These are phyloP conservation scores for Oreochromis spilurus DNA, from an alignment of 2,113 vertebrate species.

Conservation along the genomic window DNA sequence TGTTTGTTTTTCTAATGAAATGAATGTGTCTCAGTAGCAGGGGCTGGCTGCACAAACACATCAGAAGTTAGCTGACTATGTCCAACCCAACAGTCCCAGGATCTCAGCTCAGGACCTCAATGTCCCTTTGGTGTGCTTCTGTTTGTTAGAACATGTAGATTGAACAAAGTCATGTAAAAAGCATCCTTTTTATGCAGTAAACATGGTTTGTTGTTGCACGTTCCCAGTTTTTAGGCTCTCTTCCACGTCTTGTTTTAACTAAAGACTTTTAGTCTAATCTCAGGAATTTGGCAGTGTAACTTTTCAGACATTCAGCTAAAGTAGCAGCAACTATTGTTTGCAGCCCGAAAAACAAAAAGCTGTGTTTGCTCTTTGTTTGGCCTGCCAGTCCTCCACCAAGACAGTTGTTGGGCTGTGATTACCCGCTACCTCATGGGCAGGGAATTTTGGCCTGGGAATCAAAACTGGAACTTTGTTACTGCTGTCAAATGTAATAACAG, in stretches of 20 bases:
- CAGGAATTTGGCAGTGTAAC: conserved; percentile 22
- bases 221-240: not conserved
- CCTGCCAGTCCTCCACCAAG: not conserved
- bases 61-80: not conserved
- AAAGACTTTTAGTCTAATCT: conserved; percentile 18
- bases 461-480: not conserved
- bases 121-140: not conserved
- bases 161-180: not conserved
- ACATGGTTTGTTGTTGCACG: not conserved
- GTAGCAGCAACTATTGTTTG: not conserved
- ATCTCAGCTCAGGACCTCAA: conserved; percentile 35
- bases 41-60: not conserved
- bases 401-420: not conserved
- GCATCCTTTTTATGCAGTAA: not conserved
- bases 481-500: not conserved
- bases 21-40: not conserved
- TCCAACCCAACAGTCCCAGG: conserved; percentile 5
- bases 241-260: not conserved
- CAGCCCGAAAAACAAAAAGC: not conserved
- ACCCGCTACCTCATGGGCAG: conserved; percentile 20
- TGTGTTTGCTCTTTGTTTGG: not conserved
- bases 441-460: not conserved
- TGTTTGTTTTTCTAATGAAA: not conserved
- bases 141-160: not conserved
- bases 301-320: not conserved